These are phyloP conservation scores for Chironex yamaguchii DNA, from an alignment of 30 jellyfish, hydroid and myxozoan genomes.

Conservation along the genomic window DNA sequence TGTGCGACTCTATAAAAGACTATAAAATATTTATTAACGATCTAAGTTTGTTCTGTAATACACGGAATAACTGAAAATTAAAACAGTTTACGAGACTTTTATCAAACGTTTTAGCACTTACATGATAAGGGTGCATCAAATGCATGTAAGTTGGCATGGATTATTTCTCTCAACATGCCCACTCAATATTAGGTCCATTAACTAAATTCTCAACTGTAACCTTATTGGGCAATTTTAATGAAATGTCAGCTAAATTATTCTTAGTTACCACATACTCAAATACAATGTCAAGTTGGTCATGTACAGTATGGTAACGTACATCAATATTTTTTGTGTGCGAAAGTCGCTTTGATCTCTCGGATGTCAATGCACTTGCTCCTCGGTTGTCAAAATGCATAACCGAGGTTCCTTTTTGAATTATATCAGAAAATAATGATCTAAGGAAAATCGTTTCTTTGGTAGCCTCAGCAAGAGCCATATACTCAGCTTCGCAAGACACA, in stretches of 20 bases:
- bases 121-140: no score
- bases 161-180: conserved; percentile 51
- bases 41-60: no score
- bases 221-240: conserved; percentile 5
- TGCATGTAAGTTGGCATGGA: no score
- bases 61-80: no score
- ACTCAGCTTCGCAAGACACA: conserved; percentile 51
- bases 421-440: neutral
- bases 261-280: conserved; percentile 1
- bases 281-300: conserved; percentile 26
- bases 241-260: conserved; percentile 42
- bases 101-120: no score
- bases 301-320: conserved; percentile 20
- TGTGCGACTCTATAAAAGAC: no score
- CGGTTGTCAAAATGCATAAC: conserved; percentile 28
- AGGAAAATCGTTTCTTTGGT: conserved; percentile 25
- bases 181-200: conserved; percentile 24
- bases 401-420: neutral
- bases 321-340: conserved; percentile 51
- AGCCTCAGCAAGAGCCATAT: conserved; percentile 51
- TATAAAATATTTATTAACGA: no score
- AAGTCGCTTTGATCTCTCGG: conserved; percentile 36
- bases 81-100: no score
- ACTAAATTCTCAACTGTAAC: neutral
- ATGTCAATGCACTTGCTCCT: conserved; percentile 20